phyloP scores from a whole-genome alignment of 1,140 invertebrate species.

The Lanistes nyassanus region DNA sequence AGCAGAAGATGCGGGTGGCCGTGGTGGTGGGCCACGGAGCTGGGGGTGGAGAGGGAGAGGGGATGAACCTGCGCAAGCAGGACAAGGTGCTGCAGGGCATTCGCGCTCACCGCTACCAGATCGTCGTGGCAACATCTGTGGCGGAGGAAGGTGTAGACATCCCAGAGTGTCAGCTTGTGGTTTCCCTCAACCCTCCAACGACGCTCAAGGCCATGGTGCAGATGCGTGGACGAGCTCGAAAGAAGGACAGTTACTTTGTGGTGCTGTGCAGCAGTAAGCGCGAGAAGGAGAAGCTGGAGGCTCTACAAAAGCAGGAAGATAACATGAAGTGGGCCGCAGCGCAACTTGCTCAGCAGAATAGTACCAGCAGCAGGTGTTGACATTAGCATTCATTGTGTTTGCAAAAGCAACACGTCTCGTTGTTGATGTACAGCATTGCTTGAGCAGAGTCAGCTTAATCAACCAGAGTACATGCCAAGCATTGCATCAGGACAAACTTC shows the following conservation, averaged over 20 bases:
- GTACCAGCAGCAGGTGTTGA: too few species aligned
- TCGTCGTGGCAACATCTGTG: constrained; percentile 61
- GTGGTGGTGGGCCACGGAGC: constrained; percentile 55
- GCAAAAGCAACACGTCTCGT: too few species aligned
- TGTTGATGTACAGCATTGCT: background rate
- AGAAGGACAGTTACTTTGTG: constrained; percentile 58
- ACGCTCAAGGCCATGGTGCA: constrained; percentile 60
- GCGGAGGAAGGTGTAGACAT: constrained; percentile 64
- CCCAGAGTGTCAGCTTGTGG: constrained; percentile 59
- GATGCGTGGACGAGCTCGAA: constrained; percentile 60
- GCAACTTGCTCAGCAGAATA: background rate
- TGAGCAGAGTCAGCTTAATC: background rate
- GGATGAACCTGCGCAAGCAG: constrained; percentile 57
- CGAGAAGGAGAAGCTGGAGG: constrained; percentile 49
- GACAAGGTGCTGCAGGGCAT: constrained; percentile 50
- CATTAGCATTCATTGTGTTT: too few species aligned
- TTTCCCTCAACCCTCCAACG: constrained; percentile 59
- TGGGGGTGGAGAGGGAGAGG: constrained; percentile 35
- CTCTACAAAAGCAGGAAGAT: constrained; percentile 48
- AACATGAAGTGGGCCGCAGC: constrained; percentile 55
- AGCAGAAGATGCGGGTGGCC: constrained; percentile 37
- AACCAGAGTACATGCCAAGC: background rate
- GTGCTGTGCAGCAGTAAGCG: constrained; percentile 51
- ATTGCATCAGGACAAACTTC: too few species aligned
- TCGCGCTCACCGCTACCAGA: constrained; percentile 38